Evolutionary conservation across 1,140 invertebrate genomes (phyloP).

Genomic region (Ditylenchus dipsaci): DNA sequence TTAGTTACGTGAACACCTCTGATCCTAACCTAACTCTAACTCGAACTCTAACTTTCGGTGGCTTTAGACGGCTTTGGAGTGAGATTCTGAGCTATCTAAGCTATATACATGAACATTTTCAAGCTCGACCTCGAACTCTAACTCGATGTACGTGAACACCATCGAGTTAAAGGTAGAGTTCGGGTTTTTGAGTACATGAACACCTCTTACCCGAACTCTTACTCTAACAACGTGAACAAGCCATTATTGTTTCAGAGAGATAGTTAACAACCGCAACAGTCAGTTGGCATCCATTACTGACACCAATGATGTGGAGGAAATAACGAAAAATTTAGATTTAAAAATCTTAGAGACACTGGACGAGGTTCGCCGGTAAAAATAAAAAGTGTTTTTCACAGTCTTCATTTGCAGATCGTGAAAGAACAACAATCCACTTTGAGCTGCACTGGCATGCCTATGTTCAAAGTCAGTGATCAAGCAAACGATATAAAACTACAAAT

Average conservation of each 20-base stretch:
- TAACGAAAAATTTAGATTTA: neutral
- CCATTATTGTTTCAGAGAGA: neutral
- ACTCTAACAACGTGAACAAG: too few species aligned
- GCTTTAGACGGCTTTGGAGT: too few species aligned
- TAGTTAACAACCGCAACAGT: neutral
- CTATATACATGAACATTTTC: too few species aligned
- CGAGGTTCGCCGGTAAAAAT: neutral
- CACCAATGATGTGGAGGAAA: neutral
- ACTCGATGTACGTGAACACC: too few species aligned
- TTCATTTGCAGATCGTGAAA: conserved; percentile 8
- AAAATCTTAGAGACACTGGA: neutral
- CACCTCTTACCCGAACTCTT: too few species aligned
- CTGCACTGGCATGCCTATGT: conserved; percentile 6
- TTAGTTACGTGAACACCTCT: too few species aligned
- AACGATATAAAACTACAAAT: conserved; percentile 1
- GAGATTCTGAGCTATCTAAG: too few species aligned
- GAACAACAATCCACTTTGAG: conserved; percentile 2
- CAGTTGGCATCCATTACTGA: neutral
- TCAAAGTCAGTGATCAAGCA: neutral
- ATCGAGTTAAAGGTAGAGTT: too few species aligned
- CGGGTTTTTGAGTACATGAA: too few species aligned
- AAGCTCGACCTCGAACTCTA: too few species aligned
- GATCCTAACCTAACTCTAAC: too few species aligned
- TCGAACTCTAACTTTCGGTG: too few species aligned
- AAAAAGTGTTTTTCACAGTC: neutral